These are phyloP conservation scores for Argentina silus DNA, from an alignment of 2,797 vertebrate genomes.

Conservation along the genomic window DNA sequence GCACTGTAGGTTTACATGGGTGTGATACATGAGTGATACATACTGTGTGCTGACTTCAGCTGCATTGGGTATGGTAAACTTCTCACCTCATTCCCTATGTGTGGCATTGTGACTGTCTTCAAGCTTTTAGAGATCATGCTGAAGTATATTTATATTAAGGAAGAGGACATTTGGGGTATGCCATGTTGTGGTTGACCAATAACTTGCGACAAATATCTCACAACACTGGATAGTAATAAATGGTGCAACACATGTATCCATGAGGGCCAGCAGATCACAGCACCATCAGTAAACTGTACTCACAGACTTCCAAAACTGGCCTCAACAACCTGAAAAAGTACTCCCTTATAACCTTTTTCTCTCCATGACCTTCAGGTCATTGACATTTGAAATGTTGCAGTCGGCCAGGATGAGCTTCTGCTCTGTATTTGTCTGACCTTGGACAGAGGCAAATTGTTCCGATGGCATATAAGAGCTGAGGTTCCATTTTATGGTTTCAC, in stretches of 20 bases:
- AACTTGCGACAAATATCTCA: too few species aligned
- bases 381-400: constrained; percentile 57
- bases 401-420: constrained; percentile 46
- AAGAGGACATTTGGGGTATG: not conserved
- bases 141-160: not conserved
- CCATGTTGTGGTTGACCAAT: too few species aligned
- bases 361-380: constrained; percentile 57
- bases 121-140: not conserved
- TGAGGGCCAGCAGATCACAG: not conserved
- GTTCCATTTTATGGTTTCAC: constrained; percentile 55
- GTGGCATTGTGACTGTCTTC: constrained; percentile 6
- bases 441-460: constrained; percentile 28
- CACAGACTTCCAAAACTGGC: not conserved
- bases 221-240: too few species aligned
- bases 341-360: constrained; percentile 40
- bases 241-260: too few species aligned
- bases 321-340: constrained; percentile 21
- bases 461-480: constrained; percentile 24
- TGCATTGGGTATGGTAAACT: not conserved
- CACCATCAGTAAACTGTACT: not conserved
- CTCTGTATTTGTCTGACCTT: constrained; percentile 39
- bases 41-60: not conserved
- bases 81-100: constrained; percentile 8
- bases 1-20: not conserved
- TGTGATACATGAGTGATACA: not conserved